Base-by-base conservation (phyloP, 2,797 vertebrate species). In the Pseudomugil tenellus region DNA sequence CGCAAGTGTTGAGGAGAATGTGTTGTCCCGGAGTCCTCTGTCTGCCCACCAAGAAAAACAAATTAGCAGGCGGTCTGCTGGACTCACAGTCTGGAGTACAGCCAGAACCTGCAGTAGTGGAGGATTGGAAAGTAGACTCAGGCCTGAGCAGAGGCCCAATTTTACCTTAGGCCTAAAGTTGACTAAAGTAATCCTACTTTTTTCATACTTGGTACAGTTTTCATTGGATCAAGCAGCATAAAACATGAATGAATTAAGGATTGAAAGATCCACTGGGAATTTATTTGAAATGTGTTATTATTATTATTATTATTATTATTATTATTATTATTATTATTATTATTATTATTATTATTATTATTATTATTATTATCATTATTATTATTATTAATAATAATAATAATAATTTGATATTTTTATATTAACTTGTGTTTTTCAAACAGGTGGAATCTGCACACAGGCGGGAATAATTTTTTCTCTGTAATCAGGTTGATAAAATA, bases 61-160 rank as follows among this genome's bases (percentile, higher is more conserved):
- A 37, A 70, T 84, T 56, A 83, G 58, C 72, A 72, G 65, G 51
- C 12, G 1, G 69, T 63, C 73, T 80, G 64, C 73, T 76, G 67
- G 62, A 41, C 67, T 43, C 17, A 59, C 64, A 73, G 35, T 62
- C 56, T 83, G 77, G 76, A 83, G 43, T 12, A 1, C 11, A 63
- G 69, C 67, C 83, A 71, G 57, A 70, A 46, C 32, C 41, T 63
- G 63, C 52, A 76, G 66, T 17, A 41, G 46, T 49, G 14, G 60
- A 32, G 58, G 34, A 51, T 21, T 46, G 59, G 34, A 70, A 62
- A 28, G 32, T 37, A 60, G 70, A 37, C n/a, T 6, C 26, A 28
- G 67, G 51, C 25, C 70, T 49, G n/a, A 55, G 1, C 14, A 49
- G 28, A 74, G 21, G 0, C 19, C 23, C 11, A 35, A 9, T 32